These are phyloP conservation scores for Periplaneta americana DNA, from an alignment of 1,140 invertebrate species.

Conservation along the genomic window DNA sequence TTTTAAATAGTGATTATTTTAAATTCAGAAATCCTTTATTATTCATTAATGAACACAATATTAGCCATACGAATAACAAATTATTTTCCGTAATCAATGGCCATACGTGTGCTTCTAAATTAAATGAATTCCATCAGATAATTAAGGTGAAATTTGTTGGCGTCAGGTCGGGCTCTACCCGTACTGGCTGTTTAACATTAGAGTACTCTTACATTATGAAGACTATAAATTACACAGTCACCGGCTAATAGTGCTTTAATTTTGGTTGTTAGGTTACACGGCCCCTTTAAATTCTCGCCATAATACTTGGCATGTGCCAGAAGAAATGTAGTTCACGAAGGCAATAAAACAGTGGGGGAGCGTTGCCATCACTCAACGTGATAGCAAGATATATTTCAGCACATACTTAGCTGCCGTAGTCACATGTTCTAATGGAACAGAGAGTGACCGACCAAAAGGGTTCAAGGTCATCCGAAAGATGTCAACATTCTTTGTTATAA, in stretches of 20 bases:
- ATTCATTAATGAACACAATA: too few species aligned
- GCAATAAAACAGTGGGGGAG: neutral
- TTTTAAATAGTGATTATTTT: too few species aligned
- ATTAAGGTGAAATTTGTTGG: neutral
- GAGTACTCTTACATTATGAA: neutral
- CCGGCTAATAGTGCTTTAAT: neutral
- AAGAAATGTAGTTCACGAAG: neutral
- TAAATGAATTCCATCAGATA: neutral
- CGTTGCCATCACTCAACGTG: neutral
- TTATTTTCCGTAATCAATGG: too few species aligned
- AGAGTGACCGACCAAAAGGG: neutral
- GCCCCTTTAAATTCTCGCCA: neutral
- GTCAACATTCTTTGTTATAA: too few species aligned
- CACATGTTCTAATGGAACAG: neutral
- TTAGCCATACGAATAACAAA: too few species aligned
- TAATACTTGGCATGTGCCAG: neutral
- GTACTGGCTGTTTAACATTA: neutral
- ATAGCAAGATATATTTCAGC: neutral
- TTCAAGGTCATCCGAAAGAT: too few species aligned
- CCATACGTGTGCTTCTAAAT: too few species aligned
- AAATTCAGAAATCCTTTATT: too few species aligned
- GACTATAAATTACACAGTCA: neutral
- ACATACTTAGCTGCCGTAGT: neutral
- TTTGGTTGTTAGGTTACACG: neutral
- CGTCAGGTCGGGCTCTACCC: neutral